Percentiles rank a stretch among this genome's conserved stretches.
Conservation (phyloP, 2,113 vertebrate species). For the Eonycteris spelaea region DNA sequence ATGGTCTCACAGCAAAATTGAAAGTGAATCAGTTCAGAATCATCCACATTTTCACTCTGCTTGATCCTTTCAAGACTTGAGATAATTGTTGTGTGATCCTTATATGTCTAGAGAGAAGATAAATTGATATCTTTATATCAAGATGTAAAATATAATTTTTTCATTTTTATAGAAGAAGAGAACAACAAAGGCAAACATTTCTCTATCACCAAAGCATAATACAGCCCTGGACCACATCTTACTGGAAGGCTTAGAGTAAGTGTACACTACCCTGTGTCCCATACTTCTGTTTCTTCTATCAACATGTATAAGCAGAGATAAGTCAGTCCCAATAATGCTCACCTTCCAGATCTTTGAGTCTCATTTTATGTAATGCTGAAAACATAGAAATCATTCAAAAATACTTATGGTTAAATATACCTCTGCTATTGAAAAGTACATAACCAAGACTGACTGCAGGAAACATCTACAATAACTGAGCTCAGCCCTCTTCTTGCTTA, state of each 20-base stretch:
- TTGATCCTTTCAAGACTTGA: not conserved
- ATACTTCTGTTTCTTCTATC: not conserved
- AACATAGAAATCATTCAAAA: not conserved
- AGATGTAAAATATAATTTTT: not conserved
- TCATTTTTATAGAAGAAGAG: not conserved
- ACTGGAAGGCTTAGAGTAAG: not conserved
- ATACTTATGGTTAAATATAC: not conserved
- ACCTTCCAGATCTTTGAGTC: not conserved
- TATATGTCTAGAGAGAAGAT: not conserved
- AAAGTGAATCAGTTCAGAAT: not conserved
- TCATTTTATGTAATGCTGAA: not conserved
- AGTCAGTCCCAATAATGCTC: not conserved
- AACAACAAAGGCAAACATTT: not conserved
- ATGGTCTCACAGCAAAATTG: not conserved
- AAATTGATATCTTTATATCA: not conserved
- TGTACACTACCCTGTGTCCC: not conserved
- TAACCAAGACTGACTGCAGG: not conserved
- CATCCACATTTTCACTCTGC: not conserved
- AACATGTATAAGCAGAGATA: not conserved
- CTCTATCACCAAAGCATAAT: not conserved
- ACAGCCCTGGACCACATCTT: not conserved
- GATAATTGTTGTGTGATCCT: not conserved
- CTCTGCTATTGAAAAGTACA: not conserved
- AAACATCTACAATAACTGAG: not conserved
- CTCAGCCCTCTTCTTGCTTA: fast-evolving